A percentile compares a stretch with the other conserved stretches of the same genome.
Conservation (phyloP, 2,888 invertebrate species). For the Pseudococcus viburni region DNA sequence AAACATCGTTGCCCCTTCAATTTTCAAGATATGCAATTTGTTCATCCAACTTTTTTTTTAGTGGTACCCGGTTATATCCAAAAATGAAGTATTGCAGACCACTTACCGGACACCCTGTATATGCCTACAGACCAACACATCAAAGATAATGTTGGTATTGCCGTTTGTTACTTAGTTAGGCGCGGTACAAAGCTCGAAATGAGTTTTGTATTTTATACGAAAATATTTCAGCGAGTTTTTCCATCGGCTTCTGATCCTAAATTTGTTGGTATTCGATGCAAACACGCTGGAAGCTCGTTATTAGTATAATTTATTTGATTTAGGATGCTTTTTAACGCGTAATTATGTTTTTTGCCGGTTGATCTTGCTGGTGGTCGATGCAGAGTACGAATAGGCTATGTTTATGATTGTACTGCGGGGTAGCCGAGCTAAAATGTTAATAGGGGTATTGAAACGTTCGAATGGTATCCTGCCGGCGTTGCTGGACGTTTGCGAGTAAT, state of each 20-base stretch:
- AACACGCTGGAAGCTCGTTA: not conserved
- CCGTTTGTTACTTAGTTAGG: slow-evolving; percentile 6
- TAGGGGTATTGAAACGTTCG: not conserved
- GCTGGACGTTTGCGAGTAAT: slow-evolving; percentile 8
- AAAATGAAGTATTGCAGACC: too few species aligned
- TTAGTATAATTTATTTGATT: slow-evolving; percentile 13
- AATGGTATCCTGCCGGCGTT: slow-evolving; percentile 7
- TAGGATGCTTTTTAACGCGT: slow-evolving; percentile 15
- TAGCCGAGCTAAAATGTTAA: not conserved
- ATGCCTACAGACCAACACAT: not conserved
- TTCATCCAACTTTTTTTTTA: too few species aligned
- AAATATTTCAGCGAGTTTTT: not conserved
- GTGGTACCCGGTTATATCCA: too few species aligned
- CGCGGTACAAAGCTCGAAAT: not conserved
- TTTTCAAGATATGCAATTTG: too few species aligned
- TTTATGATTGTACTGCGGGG: not conserved
- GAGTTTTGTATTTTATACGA: not conserved
- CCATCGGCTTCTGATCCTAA: not conserved
- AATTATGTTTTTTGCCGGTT: slow-evolving; percentile 5
- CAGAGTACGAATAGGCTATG: not conserved
- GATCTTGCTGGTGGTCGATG: not conserved
- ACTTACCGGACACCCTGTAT: too few species aligned
- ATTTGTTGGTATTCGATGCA: not conserved
- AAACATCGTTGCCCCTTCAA: too few species aligned
- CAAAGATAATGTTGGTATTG: slow-evolving; percentile 10